phyloP scores from a whole-genome alignment of 1,140 invertebrate species.

The Tachypleus tridentatus region DNA sequence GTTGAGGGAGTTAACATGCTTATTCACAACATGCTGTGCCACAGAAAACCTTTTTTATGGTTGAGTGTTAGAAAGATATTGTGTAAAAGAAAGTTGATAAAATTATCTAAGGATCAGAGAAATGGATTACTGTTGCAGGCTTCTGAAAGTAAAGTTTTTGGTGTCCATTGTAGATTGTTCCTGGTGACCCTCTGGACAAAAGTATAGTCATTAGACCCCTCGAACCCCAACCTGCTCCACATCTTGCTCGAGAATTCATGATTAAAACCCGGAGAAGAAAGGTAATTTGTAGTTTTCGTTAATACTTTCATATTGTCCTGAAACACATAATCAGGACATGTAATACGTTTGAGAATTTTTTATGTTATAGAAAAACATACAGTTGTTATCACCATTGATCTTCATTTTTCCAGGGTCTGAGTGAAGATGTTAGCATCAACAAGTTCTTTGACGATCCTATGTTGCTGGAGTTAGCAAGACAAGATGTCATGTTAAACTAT shows the following conservation, averaged over 20 bases:
- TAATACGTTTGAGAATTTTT: neutral
- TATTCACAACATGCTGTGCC: too few species aligned
- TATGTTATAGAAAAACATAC: neutral
- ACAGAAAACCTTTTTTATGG: too few species aligned
- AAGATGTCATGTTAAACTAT: constrained; percentile 92
- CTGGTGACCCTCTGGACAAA: constrained; percentile 96
- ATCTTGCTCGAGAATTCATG: constrained; percentile 98
- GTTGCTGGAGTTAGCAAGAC: constrained; percentile 95
- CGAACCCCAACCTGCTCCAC: constrained; percentile 94
- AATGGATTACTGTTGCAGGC: too few species aligned
- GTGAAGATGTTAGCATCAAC: constrained; percentile 98
- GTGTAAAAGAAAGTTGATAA: too few species aligned
- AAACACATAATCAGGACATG: neutral
- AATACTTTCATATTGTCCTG: neutral
- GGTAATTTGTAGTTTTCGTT: constrained; percentile 22
- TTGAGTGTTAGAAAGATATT: too few species aligned
- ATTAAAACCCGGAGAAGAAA: constrained; percentile 94
- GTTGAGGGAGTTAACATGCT: too few species aligned
- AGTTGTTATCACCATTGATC: neutral
- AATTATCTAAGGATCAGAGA: too few species aligned
- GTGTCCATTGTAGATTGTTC: constrained; percentile 61
- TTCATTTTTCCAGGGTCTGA: constrained; percentile 53
- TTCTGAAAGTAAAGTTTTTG: neutral
- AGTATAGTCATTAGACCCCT: constrained; percentile 89
- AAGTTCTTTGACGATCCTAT: constrained; percentile 99